phyloP scores from a whole-genome alignment of 2,797 vertebrate species.

The Karalla daura region DNA sequence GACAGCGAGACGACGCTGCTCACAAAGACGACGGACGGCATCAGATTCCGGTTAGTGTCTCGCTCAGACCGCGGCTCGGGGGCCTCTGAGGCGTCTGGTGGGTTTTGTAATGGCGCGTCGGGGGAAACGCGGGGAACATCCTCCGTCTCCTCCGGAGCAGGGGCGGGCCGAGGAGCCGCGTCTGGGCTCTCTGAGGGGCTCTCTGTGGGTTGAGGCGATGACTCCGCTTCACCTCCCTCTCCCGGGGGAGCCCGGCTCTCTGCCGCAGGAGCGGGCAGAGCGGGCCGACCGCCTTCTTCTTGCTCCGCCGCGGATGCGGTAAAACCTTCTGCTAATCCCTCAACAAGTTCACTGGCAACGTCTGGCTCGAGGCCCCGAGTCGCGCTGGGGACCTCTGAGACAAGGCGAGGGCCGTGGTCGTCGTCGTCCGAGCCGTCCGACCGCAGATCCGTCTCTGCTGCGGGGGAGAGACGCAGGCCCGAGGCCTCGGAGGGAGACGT shows the following conservation, averaged over 20 bases:
- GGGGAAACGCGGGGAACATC: slow-evolving; percentile 39
- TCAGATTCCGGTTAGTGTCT: slow-evolving; percentile 53
- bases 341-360: slow-evolving; percentile 30
- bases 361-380: slow-evolving; percentile 30
- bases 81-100: slow-evolving; percentile 32
- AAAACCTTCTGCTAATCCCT: slow-evolving; percentile 40
- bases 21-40: slow-evolving; percentile 67
- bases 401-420: slow-evolving; percentile 1
- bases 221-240: slow-evolving; percentile 39
- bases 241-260: slow-evolving; percentile 36
- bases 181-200: slow-evolving; percentile 40
- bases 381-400: slow-evolving; percentile 30
- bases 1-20: slow-evolving; percentile 69
- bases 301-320: slow-evolving; percentile 21
- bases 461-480: slow-evolving; percentile 17
- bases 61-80: slow-evolving; percentile 38
- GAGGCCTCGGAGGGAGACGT: slow-evolving; percentile 33
- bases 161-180: slow-evolving; percentile 9
- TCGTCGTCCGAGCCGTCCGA: slow-evolving; percentile 31
- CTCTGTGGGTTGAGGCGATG: slow-evolving; percentile 41
- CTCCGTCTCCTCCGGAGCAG: slow-evolving; percentile 32
- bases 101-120: slow-evolving; percentile 37
- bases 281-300: slow-evolving; percentile 11
- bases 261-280: slow-evolving; percentile 11
- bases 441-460: slow-evolving; percentile 22